phyloP scores from a whole-genome alignment of 2,797 vertebrate genomes.

The Sarcoramphus papa region DNA sequence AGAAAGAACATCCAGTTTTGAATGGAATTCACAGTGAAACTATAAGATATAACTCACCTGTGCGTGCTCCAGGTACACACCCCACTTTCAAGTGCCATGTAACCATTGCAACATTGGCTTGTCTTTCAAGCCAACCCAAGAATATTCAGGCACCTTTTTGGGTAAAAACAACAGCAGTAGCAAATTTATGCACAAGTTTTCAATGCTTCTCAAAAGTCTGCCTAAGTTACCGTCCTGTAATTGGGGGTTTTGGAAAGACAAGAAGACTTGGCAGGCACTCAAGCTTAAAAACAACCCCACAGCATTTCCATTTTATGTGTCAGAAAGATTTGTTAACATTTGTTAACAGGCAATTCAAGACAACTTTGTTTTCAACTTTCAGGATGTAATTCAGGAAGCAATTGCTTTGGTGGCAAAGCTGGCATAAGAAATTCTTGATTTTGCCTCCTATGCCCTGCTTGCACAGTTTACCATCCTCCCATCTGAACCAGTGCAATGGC shows the following conservation, averaged over 20 bases:
- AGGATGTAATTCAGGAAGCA: neutral
- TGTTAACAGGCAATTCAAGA: neutral
- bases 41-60: neutral
- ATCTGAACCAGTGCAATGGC: neutral
- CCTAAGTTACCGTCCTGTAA: neutral
- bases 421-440: neutral
- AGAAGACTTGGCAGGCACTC: neutral
- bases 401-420: neutral
- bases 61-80: neutral
- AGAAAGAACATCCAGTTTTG: neutral
- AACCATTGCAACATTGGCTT: neutral
- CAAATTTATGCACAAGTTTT: neutral
- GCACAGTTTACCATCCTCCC: neutral
- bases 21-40: neutral
- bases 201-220: neutral
- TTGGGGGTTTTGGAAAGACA: rapidly evolving
- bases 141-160: neutral
- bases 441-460: neutral
- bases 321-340: neutral
- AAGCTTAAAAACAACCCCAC: neutral
- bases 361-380: neutral
- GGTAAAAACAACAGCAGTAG: neutral
- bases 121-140: neutral
- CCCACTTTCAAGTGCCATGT: neutral
- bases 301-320: neutral